Percentiles rank a stretch among this genome's conserved stretches.
These are phyloP conservation scores for Cryptocephalus primarius DNA, from an alignment of 2,888 invertebrate genomes.

Conservation along the genomic window DNA sequence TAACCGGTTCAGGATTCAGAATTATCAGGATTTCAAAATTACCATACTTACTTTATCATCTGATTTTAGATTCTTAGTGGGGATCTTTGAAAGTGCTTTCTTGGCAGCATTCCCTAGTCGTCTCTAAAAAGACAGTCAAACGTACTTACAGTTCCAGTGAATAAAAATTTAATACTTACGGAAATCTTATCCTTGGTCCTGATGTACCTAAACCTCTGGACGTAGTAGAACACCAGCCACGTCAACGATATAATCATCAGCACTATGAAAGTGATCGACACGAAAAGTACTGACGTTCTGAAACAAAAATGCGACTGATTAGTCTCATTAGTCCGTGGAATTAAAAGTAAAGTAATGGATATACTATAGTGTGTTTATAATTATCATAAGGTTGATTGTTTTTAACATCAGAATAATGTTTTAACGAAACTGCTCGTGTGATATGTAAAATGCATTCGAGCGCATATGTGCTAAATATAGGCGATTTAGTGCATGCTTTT, in stretches of 20 bases:
- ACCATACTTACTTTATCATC: constrained; percentile 64
- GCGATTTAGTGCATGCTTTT: too few species aligned
- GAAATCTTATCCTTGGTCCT: constrained; percentile 91
- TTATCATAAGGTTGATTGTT: too few species aligned
- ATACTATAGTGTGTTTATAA: too few species aligned
- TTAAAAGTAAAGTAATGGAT: too few species aligned
- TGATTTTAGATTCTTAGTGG: constrained; percentile 74
- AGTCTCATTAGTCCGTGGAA: background rate
- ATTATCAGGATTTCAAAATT: background rate
- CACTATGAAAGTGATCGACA: constrained; percentile 90
- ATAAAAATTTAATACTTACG: constrained; percentile 41
- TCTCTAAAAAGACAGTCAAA: constrained; percentile 49
- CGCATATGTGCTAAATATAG: too few species aligned
- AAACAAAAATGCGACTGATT: constrained; percentile 25
- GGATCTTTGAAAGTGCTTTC: constrained; percentile 87
- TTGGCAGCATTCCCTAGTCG: constrained; percentile 86
- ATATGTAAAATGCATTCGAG: too few species aligned
- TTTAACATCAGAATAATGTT: too few species aligned
- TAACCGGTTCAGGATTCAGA: too few species aligned
- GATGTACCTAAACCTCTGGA: constrained; percentile 86
- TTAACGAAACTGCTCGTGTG: too few species aligned
- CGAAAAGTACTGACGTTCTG: constrained; percentile 88
- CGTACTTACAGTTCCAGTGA: background rate
- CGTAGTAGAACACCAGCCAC: constrained; percentile 94
- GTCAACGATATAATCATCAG: constrained; percentile 90